Evolutionary conservation across 1,140 invertebrate species (phyloP).

Genomic region (Zaprionus nigranus): DNA sequence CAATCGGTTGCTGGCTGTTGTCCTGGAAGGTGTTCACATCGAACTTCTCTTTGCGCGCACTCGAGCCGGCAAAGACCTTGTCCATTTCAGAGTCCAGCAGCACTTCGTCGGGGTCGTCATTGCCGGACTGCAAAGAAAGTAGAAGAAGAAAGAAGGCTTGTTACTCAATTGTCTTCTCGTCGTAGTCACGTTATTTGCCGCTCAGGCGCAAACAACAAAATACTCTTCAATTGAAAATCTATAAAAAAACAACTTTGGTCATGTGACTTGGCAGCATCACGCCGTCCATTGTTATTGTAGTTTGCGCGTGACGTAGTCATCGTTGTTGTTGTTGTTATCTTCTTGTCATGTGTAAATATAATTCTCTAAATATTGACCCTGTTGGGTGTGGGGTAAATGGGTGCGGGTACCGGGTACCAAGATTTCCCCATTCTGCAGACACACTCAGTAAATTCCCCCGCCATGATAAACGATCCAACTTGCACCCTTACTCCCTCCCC

Average conservation of each 20-base stretch:
- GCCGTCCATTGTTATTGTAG: slow-evolving; percentile 27
- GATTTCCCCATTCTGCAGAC: slow-evolving; percentile 12
- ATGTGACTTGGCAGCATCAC: slow-evolving; percentile 67
- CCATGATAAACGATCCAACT: not conserved
- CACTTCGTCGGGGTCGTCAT: slow-evolving; percentile 88
- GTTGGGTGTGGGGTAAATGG: slow-evolving; percentile 1
- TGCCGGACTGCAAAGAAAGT: slow-evolving; percentile 84
- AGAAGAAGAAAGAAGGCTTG: slow-evolving; percentile 3
- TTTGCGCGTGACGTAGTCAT: slow-evolving; percentile 12
- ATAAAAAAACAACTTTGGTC: slow-evolving; percentile 63
- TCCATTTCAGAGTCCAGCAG: slow-evolving; percentile 92
- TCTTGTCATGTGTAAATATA: slow-evolving; percentile 48
- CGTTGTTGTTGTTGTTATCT: slow-evolving; percentile 8
- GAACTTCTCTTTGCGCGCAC: slow-evolving; percentile 86
- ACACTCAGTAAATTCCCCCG: not conserved
- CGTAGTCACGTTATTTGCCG: slow-evolving; percentile 68
- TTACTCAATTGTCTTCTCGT: slow-evolving; percentile 52
- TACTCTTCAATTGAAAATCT: slow-evolving; percentile 82
- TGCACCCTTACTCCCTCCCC: not conserved
- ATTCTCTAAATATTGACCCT: slow-evolving; percentile 39
- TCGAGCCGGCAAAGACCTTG: slow-evolving; percentile 88
- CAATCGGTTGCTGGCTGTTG: slow-evolving; percentile 85
- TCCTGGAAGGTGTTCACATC: slow-evolving; percentile 87
- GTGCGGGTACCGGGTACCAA: slow-evolving; percentile 1
- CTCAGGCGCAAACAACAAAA: slow-evolving; percentile 56